These are phyloP conservation scores for Hydraecia micacea DNA, from an alignment of 2,888 invertebrate genomes.

Conservation along the genomic window DNA sequence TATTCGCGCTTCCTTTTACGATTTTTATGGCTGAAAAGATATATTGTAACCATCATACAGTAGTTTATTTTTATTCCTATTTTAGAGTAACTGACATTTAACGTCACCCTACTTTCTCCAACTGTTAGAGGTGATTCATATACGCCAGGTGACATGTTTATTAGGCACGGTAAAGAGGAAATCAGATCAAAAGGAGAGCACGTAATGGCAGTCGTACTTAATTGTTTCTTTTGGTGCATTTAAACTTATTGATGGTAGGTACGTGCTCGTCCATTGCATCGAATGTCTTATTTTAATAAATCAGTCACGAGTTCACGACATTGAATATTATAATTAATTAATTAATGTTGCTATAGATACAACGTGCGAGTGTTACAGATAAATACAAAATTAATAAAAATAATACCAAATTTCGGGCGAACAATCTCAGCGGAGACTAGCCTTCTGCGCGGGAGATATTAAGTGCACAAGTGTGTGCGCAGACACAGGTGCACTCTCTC, in stretches of 20 bases:
- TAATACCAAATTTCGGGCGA: neutral
- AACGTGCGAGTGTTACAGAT: neutral
- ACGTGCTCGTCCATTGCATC: constrained; percentile 47
- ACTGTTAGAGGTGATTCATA: constrained; percentile 39
- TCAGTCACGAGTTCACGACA: constrained; percentile 42
- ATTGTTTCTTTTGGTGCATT: constrained; percentile 31
- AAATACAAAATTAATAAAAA: neutral
- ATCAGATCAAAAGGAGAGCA: constrained; percentile 39
- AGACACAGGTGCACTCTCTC: neutral
- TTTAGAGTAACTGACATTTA: constrained; percentile 44
- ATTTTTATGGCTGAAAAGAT: constrained; percentile 63
- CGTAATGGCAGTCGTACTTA: constrained; percentile 3
- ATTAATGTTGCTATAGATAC: neutral
- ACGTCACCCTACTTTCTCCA: constrained; percentile 54
- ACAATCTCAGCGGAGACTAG: too few species aligned
- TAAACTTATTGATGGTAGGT: constrained; percentile 26
- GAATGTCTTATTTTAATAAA: constrained; percentile 57
- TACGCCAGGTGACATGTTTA: constrained; percentile 52
- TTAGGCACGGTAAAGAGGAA: constrained; percentile 27
- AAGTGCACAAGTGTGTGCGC: neutral
- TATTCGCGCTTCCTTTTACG: constrained; percentile 66
- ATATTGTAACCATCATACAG: constrained; percentile 49
- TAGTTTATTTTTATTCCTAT: constrained; percentile 56
- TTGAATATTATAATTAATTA: constrained; percentile 34
- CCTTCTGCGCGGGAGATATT: neutral